Evolutionary conservation across 2,113 vertebrate genomes (phyloP), one percentile per base, ranked within the genome.

Genomic region (Ceyx melanurus): DNA sequence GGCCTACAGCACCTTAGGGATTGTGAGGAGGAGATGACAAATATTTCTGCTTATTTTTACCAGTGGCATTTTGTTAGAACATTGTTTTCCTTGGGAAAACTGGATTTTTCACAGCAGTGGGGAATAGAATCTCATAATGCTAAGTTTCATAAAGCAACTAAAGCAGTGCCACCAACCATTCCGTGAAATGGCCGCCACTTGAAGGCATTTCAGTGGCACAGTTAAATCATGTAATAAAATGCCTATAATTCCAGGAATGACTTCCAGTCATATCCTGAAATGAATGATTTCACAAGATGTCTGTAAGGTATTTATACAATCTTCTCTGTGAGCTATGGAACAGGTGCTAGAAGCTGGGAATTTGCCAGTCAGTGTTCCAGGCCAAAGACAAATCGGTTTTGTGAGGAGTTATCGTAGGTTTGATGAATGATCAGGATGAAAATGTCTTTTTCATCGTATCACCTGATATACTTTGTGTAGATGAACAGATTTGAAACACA

Each of bases 231-330:
- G 33, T 82, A 94, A 93, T 89, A 92, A 62, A 92, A 94, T 45
- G 35, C 11, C 81, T 87, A 14, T 87, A 94, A 89, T 93, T 92
- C 91, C 74, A 94, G 70, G 74, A 95, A 93, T 0, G 6, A 87
- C 87, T 92, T 93, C 72, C 81, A 92, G 71, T 91, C 74, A 58
- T 72, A 87, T 91, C 16, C 35, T 61, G 40, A 89, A 94, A 79
- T 93, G 40, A 94, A 84, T 94, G 70, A 91, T 92, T 85, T 91
- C 71, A 92, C 58, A 91, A 89, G 81, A 87, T 79, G 77, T 82
- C 62, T 89, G 45, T 29, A 25, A 93, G 31, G 20, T 92, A 85
- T 91, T 95, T 92, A 65, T 94, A 87, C 91, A 87, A 94, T 89
- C 58, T 91, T 92, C 81, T 28, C 71, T 82, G 71, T 65, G 86